These are phyloP conservation scores for Nysson spinosus DNA, from an alignment of 2,888 invertebrate species.

Conservation along the genomic window DNA sequence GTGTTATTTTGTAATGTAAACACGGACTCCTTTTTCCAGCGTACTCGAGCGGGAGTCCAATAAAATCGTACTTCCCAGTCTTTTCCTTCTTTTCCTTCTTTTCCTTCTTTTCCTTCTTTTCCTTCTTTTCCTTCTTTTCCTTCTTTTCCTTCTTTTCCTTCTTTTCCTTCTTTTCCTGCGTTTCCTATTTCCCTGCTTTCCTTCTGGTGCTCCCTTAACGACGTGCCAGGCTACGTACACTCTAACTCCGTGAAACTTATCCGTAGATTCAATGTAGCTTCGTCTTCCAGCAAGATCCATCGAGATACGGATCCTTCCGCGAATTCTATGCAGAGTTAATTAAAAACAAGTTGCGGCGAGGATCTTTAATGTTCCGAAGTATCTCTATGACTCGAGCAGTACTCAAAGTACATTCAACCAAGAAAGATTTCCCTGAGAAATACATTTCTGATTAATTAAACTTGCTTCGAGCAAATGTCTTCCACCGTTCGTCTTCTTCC, in stretches of 20 bases:
- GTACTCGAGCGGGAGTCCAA: conserved; percentile 19
- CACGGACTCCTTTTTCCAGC: conserved; percentile 32
- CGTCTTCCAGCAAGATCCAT: conserved; percentile 19
- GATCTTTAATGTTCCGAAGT: conserved; percentile 23
- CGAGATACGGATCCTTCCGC: neutral
- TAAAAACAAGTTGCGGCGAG: conserved; percentile 31
- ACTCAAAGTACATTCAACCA: conserved; percentile 2
- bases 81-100: no score
- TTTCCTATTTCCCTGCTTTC: conserved; percentile 17
- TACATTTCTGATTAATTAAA: conserved; percentile 27
- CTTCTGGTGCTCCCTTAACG: conserved; percentile 39
- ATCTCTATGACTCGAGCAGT: conserved; percentile 20
- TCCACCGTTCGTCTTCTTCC: neutral
- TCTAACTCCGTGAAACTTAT: conserved; percentile 45
- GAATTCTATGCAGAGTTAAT: conserved; percentile 46
- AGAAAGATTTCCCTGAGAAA: conserved; percentile 4
- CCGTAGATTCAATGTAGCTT: conserved; percentile 43
- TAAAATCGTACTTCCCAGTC: conserved; percentile 40
- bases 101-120: conserved; percentile 14
- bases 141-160: conserved; percentile 27
- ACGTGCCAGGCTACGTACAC: conserved; percentile 31
- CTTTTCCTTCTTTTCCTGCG: conserved; percentile 21
- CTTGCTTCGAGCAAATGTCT: neutral
- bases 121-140: conserved; percentile 21
- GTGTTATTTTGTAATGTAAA: conserved; percentile 33